Evolutionary conservation across 1,140 invertebrate species (phyloP), one percentile per base, ranked within the genome.

Genomic region (Nasonia giraulti): DNA sequence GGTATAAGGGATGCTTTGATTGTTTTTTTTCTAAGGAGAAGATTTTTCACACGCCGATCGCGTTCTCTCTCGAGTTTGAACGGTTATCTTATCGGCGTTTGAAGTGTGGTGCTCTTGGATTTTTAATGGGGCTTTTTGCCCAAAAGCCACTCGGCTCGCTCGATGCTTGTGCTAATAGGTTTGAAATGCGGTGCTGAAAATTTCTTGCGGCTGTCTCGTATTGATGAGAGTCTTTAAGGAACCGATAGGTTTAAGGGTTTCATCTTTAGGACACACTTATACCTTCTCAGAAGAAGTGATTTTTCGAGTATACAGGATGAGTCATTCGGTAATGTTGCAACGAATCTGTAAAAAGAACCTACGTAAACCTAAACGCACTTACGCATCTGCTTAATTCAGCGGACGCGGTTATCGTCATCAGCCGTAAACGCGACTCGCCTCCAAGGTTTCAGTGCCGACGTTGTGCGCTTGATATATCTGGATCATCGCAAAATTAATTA

Each of bases 401-500:
- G 10, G 40, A 44, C 40, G 40, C 40, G 40, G 40, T 44, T 44
- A 44, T 44, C 40, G 10, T 50, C 12, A 50, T 17, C 47, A 50
- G 47, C 0, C 47, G 47, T 50, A 14, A 14, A 12, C 47, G 14
- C 14, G 3, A 50, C 2, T 4, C 14, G 10, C 14, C 27, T 27
- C 1, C 47, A 14, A 14, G 0, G 47, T 50, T 17, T 50, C 47
- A 14, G 14, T 50, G 3, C 14, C 47, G 2, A 5, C 47, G 12
- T 50, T n/a, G 17, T 68, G n/a, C 11, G 20, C 50, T 11, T 33
- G 50, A 62, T 78, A 62, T 69, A 62, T 69, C 33, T 81, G 73
- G 73, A 69, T 37, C 71, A 3, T 66, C 12, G 44, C 3, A 80
- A 68, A 80, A 75, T 80, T 76, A 85, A 85, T 85, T 85, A 55